Evolutionary conservation across 2,797 vertebrate genomes (phyloP).

Genomic region (Nannoperca australis): DNA sequence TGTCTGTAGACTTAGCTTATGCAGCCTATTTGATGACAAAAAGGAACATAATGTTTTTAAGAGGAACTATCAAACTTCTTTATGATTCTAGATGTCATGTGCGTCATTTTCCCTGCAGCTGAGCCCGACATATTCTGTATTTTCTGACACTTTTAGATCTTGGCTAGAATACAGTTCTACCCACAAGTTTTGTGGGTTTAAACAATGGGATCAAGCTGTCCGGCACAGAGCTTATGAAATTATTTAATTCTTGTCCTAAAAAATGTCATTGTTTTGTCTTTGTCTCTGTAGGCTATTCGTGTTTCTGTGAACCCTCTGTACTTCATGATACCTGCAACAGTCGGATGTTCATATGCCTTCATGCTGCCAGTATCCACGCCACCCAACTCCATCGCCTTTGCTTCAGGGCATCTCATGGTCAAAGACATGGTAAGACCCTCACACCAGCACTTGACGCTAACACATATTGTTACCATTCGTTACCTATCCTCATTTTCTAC

Average conservation of each 20-base stretch:
- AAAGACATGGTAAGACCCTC: constrained; percentile 94
- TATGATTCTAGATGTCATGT: not conserved
- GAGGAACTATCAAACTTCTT: not conserved
- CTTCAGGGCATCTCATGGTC: constrained; percentile 95
- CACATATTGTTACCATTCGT: not conserved
- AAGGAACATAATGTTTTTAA: not conserved
- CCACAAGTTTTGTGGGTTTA: not conserved
- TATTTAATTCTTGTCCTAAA: not conserved
- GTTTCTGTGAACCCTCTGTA: constrained; percentile 93
- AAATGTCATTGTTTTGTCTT: constrained; percentile 20
- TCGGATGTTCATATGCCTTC: constrained; percentile 95
- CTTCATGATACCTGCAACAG: constrained; percentile 95
- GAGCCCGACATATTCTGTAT: not conserved
- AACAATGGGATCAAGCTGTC: not conserved
- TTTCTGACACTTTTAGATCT: not conserved
- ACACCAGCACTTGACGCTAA: not conserved
- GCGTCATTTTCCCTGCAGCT: not conserved
- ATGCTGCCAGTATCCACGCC: constrained; percentile 98
- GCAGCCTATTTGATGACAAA: not conserved
- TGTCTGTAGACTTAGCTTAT: not conserved
- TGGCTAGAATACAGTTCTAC: not conserved
- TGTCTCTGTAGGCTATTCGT: constrained; percentile 88
- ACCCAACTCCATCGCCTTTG: constrained; percentile 97
- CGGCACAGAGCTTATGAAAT: not conserved
- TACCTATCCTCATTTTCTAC: not conserved